Evolutionary conservation across 2,888 invertebrate genomes (phyloP).

Genomic region (Drosophila birchii): DNA sequence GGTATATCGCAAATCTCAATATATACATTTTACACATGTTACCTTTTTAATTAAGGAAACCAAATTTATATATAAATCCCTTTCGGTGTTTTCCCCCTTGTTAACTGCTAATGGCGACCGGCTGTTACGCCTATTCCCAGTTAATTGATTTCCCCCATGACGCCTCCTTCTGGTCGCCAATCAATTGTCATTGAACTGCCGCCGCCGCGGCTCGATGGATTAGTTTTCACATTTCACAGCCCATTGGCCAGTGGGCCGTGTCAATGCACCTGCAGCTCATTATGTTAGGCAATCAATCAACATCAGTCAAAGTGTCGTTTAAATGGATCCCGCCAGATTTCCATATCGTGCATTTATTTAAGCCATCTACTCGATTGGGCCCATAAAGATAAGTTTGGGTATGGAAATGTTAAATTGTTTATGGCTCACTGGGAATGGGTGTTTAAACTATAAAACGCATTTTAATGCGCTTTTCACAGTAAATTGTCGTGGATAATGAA

Average conservation of each 20-base stretch:
- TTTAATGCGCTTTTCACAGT: conserved; percentile 32
- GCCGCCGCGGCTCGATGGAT: conserved; percentile 19
- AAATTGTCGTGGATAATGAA: conserved; percentile 32
- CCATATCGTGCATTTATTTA: conserved; percentile 18
- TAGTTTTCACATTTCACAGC: conserved; percentile 37
- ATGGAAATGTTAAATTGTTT: conserved; percentile 34
- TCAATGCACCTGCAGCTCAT: conserved; percentile 37
- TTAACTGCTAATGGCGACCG: conserved; percentile 11
- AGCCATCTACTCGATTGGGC: conserved; percentile 19
- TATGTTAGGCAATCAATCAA: conserved; percentile 35
- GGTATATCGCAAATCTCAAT: not conserved
- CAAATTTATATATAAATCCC: conserved; percentile 28
- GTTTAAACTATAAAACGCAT: conserved; percentile 29
- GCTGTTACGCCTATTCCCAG: conserved; percentile 27
- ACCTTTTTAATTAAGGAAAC: conserved; percentile 15
- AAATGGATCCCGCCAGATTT: conserved; percentile 25
- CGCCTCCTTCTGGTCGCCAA: conserved; percentile 16
- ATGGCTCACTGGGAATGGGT: conserved; percentile 15
- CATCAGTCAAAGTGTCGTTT: conserved; percentile 34
- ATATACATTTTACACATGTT: conserved; percentile 6
- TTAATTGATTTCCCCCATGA: conserved; percentile 37
- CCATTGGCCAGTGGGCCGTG: conserved; percentile 10
- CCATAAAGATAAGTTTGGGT: conserved; percentile 16
- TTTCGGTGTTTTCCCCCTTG: conserved; percentile 6
- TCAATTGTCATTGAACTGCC: conserved; percentile 29